Percentiles rank a stretch among this genome's conserved stretches.
phyloP scores from a whole-genome alignment of 2,888 invertebrate genomes.

The Pseudolycoriella hygida region DNA sequence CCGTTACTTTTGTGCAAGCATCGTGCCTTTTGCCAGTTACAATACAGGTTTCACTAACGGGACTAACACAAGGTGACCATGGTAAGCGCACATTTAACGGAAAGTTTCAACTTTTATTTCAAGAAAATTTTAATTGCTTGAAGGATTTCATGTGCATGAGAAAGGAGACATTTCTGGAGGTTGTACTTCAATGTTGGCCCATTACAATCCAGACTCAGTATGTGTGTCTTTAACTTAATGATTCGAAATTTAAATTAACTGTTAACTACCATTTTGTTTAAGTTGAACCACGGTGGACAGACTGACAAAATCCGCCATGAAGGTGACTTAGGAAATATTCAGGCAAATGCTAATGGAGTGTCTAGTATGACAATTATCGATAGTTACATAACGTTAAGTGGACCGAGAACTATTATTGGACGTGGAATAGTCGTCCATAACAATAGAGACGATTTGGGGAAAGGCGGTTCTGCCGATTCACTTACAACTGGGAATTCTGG shows the following conservation, averaged over 20 bases:
- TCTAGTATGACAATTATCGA: conserved; percentile 45
- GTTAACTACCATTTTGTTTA: conserved; percentile 8
- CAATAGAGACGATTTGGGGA: conserved; percentile 57
- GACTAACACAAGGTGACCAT: too few species aligned
- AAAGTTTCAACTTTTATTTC: too few species aligned
- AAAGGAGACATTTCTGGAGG: conserved; percentile 51
- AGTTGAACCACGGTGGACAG: conserved; percentile 63
- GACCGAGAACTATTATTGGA: conserved; percentile 49
- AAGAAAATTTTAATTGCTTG: too few species aligned
- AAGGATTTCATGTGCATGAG: conserved; percentile 60
- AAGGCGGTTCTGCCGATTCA: conserved; percentile 47
- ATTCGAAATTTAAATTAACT: background rate
- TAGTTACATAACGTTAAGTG: conserved; percentile 41
- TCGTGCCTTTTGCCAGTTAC: too few species aligned
- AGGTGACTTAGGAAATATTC: conserved; percentile 72
- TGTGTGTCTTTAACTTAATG: conserved; percentile 10
- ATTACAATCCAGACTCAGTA: conserved; percentile 67
- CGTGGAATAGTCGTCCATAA: conserved; percentile 63
- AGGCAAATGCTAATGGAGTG: conserved; percentile 37
- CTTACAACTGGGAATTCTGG: conserved; percentile 72
- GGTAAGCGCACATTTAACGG: too few species aligned
- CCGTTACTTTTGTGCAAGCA: too few species aligned
- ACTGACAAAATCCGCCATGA: conserved; percentile 51
- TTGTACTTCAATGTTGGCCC: conserved; percentile 48
- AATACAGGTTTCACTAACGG: too few species aligned